Conservation (phyloP, 92 coral and sea anemone genomes). For the Siderastrea siderea region DNA sequence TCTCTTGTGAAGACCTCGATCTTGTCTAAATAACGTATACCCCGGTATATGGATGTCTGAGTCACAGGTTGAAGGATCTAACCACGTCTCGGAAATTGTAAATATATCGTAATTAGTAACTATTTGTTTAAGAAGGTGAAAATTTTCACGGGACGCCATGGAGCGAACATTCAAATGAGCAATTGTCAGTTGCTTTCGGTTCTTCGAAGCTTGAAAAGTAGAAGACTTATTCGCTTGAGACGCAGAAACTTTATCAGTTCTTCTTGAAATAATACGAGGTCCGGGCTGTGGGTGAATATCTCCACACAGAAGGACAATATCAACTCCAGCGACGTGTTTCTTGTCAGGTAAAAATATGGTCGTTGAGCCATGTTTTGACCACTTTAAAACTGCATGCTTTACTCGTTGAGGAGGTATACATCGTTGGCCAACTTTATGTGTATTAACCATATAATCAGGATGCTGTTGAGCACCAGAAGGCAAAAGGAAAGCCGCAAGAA, state of each 20-base stretch:
- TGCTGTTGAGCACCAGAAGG: no score
- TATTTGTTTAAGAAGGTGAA: conserved; percentile 42
- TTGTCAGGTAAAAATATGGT: no score
- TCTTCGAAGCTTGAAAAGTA: conserved; percentile 40
- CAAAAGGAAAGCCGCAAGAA: no score
- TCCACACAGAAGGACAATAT: no score
- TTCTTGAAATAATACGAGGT: conserved; percentile 44
- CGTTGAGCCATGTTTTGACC: no score
- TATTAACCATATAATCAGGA: no score
- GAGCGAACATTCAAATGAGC: conserved; percentile 64
- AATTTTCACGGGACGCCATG: conserved; percentile 67
- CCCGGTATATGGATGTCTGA: conserved; percentile 58
- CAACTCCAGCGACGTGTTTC: no score
- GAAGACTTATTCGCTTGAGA: conserved; percentile 31
- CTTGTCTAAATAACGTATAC: conserved; percentile 43
- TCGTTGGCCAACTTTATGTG: no score
- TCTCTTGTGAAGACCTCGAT: conserved; percentile 45
- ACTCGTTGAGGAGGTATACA: no score
- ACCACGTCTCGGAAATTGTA: conserved; percentile 68
- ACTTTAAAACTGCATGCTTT: no score
- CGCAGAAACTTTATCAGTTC: conserved; percentile 23
- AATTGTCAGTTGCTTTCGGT: conserved; percentile 30
- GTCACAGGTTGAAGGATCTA: conserved; percentile 49
- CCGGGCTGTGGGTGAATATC: conserved; percentile 62
- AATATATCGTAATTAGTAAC: conserved; percentile 51